Evolutionary conservation across 2,797 vertebrate genomes (phyloP).

Genomic region (Fistularia tabacaria): DNA sequence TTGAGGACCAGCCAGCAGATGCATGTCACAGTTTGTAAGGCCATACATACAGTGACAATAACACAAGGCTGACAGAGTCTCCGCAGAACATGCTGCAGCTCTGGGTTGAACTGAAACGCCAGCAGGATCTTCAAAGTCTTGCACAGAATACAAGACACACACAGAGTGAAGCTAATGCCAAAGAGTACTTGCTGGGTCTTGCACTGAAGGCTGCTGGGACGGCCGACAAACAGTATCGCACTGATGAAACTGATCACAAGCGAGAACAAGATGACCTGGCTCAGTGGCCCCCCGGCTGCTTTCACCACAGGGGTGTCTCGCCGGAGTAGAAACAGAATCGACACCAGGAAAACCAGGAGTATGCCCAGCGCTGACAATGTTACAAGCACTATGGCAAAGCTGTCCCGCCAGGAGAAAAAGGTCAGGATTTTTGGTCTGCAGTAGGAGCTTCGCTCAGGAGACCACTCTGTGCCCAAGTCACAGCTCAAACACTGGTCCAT

Average conservation of each 20-base stretch:
- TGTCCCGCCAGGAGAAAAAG: conserved; percentile 79
- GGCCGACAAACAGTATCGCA: conserved; percentile 79
- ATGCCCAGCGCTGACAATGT: conserved; percentile 74
- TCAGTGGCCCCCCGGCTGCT: conserved; percentile 79
- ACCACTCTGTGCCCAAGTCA: conserved; percentile 76
- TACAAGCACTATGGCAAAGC: conserved; percentile 80
- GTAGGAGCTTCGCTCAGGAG: conserved; percentile 66
- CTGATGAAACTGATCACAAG: conserved; percentile 81
- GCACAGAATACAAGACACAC: conserved; percentile 85
- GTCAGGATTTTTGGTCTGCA: conserved; percentile 75
- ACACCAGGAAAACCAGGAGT: conserved; percentile 70
- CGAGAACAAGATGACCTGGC: conserved; percentile 83
- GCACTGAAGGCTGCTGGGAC: conserved; percentile 75
- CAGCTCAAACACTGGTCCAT: conserved; percentile 82
- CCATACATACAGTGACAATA: conserved; percentile 71
- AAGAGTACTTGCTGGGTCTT: conserved; percentile 81
- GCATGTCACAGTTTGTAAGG: conserved; percentile 76
- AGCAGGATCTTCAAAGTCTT: conserved; percentile 88
- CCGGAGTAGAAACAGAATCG: conserved; percentile 79
- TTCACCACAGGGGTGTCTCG: conserved; percentile 81
- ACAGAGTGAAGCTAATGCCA: conserved; percentile 84
- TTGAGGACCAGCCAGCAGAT: conserved; percentile 79
- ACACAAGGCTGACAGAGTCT: conserved; percentile 73
- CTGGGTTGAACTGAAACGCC: conserved; percentile 84
- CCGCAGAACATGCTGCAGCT: conserved; percentile 71